Percentiles rank a stretch among this genome's conserved stretches.
phyloP scores from a whole-genome alignment of 2,113 vertebrate genomes.

The Thryonomys swinderianus region DNA sequence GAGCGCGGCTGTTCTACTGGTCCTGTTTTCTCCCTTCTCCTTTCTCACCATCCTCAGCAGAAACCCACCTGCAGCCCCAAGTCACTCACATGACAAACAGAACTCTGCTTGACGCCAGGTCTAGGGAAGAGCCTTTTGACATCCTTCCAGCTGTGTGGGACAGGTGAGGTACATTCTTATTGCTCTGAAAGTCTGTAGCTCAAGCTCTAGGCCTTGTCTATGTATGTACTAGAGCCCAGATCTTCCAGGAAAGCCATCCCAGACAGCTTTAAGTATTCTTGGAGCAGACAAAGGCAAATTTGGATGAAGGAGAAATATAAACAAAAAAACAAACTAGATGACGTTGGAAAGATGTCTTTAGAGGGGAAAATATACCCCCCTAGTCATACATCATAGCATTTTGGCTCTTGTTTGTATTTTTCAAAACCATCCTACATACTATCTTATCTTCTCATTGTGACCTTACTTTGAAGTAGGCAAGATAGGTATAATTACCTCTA shows the following conservation, averaged over 20 bases:
- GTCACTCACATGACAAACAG: not conserved
- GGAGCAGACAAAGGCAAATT: not conserved
- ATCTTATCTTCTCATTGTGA: not conserved
- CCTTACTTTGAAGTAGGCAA: not conserved
- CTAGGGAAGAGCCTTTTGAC: not conserved
- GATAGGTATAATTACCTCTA: not conserved
- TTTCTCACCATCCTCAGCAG: not conserved
- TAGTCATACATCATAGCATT: not conserved
- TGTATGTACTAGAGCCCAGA: not conserved
- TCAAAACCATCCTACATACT: not conserved
- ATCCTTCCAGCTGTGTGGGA: not conserved
- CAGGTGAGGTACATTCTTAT: not conserved
- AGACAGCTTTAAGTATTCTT: not conserved
- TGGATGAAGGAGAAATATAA: not conserved
- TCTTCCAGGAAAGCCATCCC: not conserved
- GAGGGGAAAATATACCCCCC: not conserved
- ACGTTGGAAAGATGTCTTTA: not conserved
- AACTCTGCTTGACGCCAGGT: not conserved
- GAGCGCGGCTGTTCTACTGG: not conserved
- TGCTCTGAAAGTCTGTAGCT: not conserved
- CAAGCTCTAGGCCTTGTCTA: not conserved
- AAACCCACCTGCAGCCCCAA: not conserved
- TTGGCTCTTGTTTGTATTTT: slow-evolving; percentile 11
- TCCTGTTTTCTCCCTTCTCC: not conserved
- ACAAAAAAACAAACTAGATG: not conserved